Base-by-base conservation (phyloP, 37 sponge, comb jelly and placozoan species). In the Halichondria panicea region DNA sequence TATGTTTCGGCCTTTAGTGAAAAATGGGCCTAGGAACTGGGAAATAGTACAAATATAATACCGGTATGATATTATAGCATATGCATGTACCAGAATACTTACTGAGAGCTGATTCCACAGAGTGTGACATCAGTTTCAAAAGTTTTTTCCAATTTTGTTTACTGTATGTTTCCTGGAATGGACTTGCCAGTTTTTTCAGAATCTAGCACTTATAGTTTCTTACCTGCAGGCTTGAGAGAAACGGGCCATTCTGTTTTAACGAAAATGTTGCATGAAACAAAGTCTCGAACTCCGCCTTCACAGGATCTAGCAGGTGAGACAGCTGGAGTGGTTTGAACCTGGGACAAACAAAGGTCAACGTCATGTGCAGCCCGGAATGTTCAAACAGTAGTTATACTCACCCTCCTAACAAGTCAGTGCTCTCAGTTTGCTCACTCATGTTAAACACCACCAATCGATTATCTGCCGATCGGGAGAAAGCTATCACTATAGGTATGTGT, bases 371-470 rank as follows among this genome's bases (percentile, higher is more conserved):
- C 28, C 13, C 50, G 9, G 54, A 30, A 11, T 43, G 28, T 19
- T 36, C 25, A 70, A 0, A 37, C 34, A 36, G 31, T 38, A 67
- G 15, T 32, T 45, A 18, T 18, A 61, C 88, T 67, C 60, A 95
- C 95, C 99, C 99, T 75, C 99, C 99, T 24, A 98, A 63, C 4
- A 98, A 85, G 70, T 98, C 99, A 62, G 81, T 65, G 38, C 89
- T 86, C 58, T 95, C 99, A 60, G 87, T 95, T 71, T 98, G 99
- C 73, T 95, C 91, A 38, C 93, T 93, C 88, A 98, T 81, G 81
- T 98, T 98, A 11, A 98, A 56, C 25, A 89, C 96, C 67, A 88
- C 84, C 46, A 98, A 80, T 31, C 85, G 87, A 59, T 92, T 77
- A 8, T 93, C 96, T 92, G 52, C 9, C 4, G 40, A 42, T 15